Conservation (phyloP, 1,140 invertebrate genomes). For the Anoplophora glabripennis region DNA sequence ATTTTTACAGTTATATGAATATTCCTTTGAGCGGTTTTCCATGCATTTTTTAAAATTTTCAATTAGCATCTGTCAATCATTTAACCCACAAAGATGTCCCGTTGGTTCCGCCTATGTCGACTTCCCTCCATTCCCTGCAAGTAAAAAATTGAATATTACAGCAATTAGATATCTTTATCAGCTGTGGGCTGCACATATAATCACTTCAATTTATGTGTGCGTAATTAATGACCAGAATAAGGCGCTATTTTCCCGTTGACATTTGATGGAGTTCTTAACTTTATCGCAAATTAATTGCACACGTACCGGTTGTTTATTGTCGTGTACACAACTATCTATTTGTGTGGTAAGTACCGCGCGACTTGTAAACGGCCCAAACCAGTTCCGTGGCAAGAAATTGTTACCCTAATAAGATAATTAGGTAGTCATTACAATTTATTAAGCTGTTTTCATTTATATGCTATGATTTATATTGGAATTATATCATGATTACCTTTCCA, state of each 20-base stretch:
- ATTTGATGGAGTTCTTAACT: background rate
- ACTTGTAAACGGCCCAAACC: background rate
- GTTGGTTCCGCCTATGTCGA: too few species aligned
- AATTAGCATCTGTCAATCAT: too few species aligned
- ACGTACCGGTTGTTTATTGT: constrained; percentile 3
- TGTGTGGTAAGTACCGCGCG: background rate
- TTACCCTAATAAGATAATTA: constrained; percentile 5
- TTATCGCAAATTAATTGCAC: background rate
- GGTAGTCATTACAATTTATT: constrained; percentile 4
- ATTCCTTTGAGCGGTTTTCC: too few species aligned
- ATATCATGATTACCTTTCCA: background rate
- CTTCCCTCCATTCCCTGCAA: too few species aligned
- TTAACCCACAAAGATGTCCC: too few species aligned
- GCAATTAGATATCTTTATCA: too few species aligned
- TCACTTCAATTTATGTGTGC: background rate
- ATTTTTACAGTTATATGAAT: too few species aligned
- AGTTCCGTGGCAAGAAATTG: background rate
- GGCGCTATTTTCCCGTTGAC: background rate
- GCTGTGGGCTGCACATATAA: too few species aligned
- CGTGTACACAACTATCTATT: background rate
- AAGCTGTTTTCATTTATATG: background rate
- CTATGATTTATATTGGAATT: constrained; percentile 3
- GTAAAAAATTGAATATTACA: too few species aligned
- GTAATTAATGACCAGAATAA: background rate
- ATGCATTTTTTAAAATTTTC: too few species aligned